A percentile compares a stretch with the other conserved stretches of the same genome.
phyloP scores from a whole-genome alignment of 2,113 vertebrate species.

The Perca schrenkii region DNA sequence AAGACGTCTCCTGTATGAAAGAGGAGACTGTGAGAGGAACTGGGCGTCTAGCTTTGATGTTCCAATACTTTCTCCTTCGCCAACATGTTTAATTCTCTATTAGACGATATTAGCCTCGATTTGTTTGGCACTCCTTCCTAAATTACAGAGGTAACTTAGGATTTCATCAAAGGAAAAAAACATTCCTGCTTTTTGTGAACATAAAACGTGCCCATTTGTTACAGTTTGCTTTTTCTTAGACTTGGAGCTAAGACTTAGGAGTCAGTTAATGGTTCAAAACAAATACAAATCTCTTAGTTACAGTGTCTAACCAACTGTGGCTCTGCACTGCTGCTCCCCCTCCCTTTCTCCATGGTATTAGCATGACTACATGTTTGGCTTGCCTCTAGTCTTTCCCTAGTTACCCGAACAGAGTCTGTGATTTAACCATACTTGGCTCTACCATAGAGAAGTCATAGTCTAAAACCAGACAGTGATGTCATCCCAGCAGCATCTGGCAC shows the following conservation, averaged over 20 bases:
- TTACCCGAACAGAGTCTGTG: slow-evolving; percentile 71
- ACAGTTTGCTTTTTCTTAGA: slow-evolving; percentile 26
- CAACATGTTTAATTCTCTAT: slow-evolving; percentile 64
- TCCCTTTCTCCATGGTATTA: slow-evolving; percentile 66
- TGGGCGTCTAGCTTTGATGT: slow-evolving; percentile 72
- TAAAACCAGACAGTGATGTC: slow-evolving; percentile 81
- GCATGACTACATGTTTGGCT: slow-evolving; percentile 79
- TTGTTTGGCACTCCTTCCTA: slow-evolving; percentile 54
- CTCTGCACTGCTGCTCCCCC: slow-evolving; percentile 35
- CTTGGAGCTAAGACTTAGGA: slow-evolving; percentile 59
- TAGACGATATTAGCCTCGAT: slow-evolving; percentile 51
- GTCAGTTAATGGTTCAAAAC: slow-evolving; percentile 64
- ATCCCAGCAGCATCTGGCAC: slow-evolving; percentile 63
- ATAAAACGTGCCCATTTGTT: slow-evolving; percentile 33
- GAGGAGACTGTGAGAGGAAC: slow-evolving; percentile 60
- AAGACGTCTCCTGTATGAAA: slow-evolving; percentile 68
- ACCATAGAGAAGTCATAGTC: slow-evolving; percentile 75
- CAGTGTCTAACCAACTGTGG: slow-evolving; percentile 67
- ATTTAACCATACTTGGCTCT: slow-evolving; percentile 76
- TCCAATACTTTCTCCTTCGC: slow-evolving; percentile 68
- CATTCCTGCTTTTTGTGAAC: slow-evolving; percentile 29
- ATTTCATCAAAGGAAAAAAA: slow-evolving; percentile 61
- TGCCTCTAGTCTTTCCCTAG: slow-evolving; percentile 71
- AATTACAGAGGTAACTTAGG: slow-evolving; percentile 54
- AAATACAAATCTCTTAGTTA: slow-evolving; percentile 76